phyloP scores from a whole-genome alignment of 2,113 vertebrate species.

The Dipodomys merriami region DNA sequence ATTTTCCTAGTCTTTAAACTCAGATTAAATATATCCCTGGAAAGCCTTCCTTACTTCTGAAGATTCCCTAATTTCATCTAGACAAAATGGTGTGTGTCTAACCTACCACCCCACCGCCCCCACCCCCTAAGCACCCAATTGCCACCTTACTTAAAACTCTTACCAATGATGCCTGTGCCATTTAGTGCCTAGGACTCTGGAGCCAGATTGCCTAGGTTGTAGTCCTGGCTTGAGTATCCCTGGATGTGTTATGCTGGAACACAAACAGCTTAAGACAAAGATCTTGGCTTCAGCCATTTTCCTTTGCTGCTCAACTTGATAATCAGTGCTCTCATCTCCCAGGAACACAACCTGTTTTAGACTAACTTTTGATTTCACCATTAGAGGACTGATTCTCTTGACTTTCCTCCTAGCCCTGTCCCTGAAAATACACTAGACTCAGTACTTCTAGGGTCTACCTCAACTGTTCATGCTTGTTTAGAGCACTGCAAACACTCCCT shows the following conservation, averaged over 20 bases:
- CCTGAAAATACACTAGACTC: neutral
- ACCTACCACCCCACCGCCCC: neutral
- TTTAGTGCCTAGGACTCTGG: neutral
- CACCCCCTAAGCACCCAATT: neutral
- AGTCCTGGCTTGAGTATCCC: neutral
- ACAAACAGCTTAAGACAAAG: neutral
- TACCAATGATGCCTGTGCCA: neutral
- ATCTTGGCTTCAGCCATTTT: neutral
- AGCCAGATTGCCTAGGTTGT: neutral
- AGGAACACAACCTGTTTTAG: neutral
- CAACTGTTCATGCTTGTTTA: neutral
- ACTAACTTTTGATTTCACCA: neutral
- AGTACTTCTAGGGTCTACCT: neutral
- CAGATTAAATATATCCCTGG: neutral
- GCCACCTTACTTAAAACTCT: neutral
- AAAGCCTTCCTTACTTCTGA: neutral
- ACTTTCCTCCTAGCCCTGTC: neutral
- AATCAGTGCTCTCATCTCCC: neutral
- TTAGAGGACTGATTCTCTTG: neutral
- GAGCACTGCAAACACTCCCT: neutral
- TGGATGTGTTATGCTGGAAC: neutral
- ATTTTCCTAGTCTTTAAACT: neutral
- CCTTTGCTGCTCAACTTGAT: neutral
- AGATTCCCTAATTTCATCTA: neutral
- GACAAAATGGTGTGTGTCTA: neutral